Conservation (phyloP, 2,113 vertebrate species). For the Solenodon paradoxus region DNA sequence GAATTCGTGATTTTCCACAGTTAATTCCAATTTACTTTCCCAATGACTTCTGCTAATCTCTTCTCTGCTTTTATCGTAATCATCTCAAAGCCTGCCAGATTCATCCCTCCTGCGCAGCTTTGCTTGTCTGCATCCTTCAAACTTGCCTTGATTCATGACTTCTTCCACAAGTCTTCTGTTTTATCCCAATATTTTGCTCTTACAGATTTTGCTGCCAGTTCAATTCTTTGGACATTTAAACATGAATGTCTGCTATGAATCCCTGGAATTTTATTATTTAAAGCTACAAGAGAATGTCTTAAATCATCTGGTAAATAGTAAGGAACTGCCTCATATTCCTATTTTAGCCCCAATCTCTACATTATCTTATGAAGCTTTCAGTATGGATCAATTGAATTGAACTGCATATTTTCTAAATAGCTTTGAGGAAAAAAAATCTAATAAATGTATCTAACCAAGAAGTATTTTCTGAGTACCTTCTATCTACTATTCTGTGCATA, state of each 20-base stretch:
- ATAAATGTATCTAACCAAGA: not conserved
- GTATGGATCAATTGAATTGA: not conserved
- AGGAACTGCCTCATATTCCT: not conserved
- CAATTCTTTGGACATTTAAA: not conserved
- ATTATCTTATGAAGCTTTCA: not conserved
- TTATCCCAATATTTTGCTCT: not conserved
- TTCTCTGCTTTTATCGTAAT: not conserved
- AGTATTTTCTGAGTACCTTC: not conserved
- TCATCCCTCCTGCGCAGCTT: not conserved
- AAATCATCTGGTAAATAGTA: not conserved
- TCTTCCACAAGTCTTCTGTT: not conserved
- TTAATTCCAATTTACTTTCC: not conserved
- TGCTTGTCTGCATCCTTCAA: not conserved
- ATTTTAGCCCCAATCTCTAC: not conserved
- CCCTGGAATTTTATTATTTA: not conserved
- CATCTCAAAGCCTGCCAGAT: not conserved
- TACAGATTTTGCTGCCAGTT: not conserved
- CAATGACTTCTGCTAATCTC: not conserved
- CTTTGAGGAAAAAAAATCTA: not conserved
- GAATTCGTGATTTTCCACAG: not conserved
- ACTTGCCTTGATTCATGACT: not conserved
- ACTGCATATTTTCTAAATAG: slow-evolving; percentile 2
- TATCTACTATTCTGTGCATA: not conserved
- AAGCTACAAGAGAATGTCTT: not conserved
- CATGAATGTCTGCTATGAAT: not conserved